Conservation (phyloP, 2,888 invertebrate species). For the Caenorhabditis japonica region DNA sequence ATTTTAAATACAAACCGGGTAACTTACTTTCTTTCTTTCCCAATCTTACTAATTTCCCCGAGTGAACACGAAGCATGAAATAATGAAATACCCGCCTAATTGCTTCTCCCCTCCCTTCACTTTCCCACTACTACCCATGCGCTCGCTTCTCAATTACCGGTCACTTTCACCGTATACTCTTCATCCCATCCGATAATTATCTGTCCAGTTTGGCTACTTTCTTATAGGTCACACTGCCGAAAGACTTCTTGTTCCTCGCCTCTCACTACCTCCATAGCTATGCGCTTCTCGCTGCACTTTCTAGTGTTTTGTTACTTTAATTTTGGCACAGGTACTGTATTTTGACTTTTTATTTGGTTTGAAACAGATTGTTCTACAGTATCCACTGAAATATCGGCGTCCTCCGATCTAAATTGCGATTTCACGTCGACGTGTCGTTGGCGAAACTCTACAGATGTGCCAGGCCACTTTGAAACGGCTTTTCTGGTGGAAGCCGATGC, state of each 20-base stretch:
- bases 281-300: slow-evolving; percentile 4
- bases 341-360: neutral
- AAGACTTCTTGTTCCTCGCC: slow-evolving; percentile 10
- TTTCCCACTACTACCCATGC: too few relatives aligned
- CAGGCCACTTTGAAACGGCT: slow-evolving; percentile 33
- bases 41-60: too few relatives aligned
- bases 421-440: slow-evolving; percentile 69
- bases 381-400: slow-evolving; percentile 61
- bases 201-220: slow-evolving; percentile 42
- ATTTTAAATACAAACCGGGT: too few relatives aligned
- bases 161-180: too few relatives aligned
- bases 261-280: slow-evolving; percentile 9
- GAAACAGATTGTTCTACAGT: slow-evolving; percentile 19
- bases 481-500: slow-evolving; percentile 35
- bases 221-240: slow-evolving; percentile 36
- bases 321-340: too few relatives aligned
- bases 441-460: slow-evolving; percentile 68
- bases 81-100: too few relatives aligned
- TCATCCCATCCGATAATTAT: neutral
- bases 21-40: too few relatives aligned
- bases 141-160: too few relatives aligned
- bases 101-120: too few relatives aligned
- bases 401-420: slow-evolving; percentile 73
- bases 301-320: too few relatives aligned
- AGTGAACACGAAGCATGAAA: too few relatives aligned